Evolutionary conservation across 2,113 vertebrate species (phyloP).

Genomic region (Dromaius novaehollandiae): DNA sequence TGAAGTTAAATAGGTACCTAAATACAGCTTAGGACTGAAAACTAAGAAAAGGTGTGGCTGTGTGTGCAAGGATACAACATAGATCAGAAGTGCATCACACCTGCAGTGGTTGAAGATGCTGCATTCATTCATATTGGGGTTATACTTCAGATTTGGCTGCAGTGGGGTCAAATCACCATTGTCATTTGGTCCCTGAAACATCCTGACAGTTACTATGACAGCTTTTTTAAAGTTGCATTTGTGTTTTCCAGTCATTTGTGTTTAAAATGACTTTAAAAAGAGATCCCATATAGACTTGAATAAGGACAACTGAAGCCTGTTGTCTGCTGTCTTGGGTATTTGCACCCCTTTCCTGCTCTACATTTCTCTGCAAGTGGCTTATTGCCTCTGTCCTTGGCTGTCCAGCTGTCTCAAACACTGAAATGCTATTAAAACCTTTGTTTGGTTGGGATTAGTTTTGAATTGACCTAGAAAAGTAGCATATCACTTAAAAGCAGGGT

Average conservation of each 20-base stretch:
- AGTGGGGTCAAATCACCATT: background rate
- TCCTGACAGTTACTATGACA: background rate
- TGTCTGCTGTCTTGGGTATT: background rate
- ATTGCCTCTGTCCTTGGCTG: background rate
- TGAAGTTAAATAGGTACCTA: background rate
- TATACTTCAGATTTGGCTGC: background rate
- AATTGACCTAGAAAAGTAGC: background rate
- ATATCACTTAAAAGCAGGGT: background rate
- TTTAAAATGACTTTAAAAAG: background rate
- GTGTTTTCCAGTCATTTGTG: background rate
- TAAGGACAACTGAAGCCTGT: background rate
- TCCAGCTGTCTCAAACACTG: background rate
- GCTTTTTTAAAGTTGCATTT: rapidly evolving
- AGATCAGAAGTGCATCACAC: background rate
- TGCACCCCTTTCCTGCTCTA: background rate
- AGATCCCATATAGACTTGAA: background rate
- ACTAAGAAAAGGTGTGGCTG: background rate
- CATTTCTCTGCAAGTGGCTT: background rate
- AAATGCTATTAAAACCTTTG: background rate
- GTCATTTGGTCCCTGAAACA: background rate
- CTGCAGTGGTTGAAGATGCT: background rate
- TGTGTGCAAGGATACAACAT: background rate
- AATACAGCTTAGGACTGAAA: background rate
- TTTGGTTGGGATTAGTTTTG: background rate
- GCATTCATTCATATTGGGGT: rapidly evolving